Evolutionary conservation across 2,797 vertebrate genomes (phyloP).

Genomic region (Taenioides sp.): DNA sequence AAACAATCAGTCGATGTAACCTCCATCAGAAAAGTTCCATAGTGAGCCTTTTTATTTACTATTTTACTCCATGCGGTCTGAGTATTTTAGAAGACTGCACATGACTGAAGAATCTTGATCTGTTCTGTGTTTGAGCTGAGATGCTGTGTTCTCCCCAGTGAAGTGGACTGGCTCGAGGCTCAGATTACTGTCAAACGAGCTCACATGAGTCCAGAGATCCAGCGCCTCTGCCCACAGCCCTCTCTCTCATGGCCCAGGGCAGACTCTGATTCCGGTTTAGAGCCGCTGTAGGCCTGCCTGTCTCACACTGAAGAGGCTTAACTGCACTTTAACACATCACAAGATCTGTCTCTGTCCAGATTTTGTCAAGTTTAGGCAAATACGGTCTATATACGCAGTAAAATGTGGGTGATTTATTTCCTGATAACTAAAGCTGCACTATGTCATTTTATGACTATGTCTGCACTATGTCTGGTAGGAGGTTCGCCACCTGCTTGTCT

Average conservation of each 20-base stretch:
- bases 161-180: slow-evolving; percentile 32
- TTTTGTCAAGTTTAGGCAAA: neutral
- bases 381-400: too few species aligned
- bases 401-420: too few species aligned
- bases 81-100: neutral
- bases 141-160: slow-evolving; percentile 20
- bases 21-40: too few species aligned
- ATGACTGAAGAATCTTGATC: neutral
- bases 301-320: neutral
- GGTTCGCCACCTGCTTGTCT: too few species aligned
- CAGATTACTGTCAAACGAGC: slow-evolving; percentile 52
- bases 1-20: too few species aligned
- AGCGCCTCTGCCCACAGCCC: slow-evolving; percentile 30
- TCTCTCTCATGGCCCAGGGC: slow-evolving; percentile 34
- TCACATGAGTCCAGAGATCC: slow-evolving; percentile 43
- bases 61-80: neutral
- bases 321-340: neutral
- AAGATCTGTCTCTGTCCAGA: neutral
- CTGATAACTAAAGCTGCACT: too few species aligned
- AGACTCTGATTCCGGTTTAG: slow-evolving; percentile 33
- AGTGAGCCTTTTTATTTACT: too few species aligned
- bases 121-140: slow-evolving; percentile 1
- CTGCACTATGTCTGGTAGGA: too few species aligned
- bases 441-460: too few species aligned
- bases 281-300: slow-evolving; percentile 18